Evolutionary conservation across 2,797 vertebrate species (phyloP).

Genomic region (Chrosomus eos): DNA sequence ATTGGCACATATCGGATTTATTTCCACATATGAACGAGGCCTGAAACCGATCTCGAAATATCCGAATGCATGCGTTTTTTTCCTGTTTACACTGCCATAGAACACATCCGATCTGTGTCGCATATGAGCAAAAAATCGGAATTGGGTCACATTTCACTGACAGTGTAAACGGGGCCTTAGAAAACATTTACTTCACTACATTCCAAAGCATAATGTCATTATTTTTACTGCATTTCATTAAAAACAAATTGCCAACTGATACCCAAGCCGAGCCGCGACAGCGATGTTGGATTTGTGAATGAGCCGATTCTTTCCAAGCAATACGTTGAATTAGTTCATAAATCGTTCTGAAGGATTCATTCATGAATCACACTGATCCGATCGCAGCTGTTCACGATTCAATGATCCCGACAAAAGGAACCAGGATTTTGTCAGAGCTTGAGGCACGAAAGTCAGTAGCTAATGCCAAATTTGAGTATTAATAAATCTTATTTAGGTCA

Average conservation of each 20-base stretch:
- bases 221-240: not conserved
- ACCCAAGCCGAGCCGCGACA: not conserved
- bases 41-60: too few relatives aligned
- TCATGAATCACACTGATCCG: not conserved
- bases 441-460: not conserved
- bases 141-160: too few relatives aligned
- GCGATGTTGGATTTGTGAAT: not conserved
- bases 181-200: not conserved
- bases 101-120: too few relatives aligned
- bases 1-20: too few relatives aligned
- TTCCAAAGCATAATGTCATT: not conserved
- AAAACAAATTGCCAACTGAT: not conserved
- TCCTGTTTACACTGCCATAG: too few relatives aligned
- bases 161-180: too few relatives aligned
- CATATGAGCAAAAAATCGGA: too few relatives aligned
- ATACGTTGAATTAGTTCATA: not conserved
- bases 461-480: not conserved
- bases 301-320: not conserved
- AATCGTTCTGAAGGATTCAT: not conserved
- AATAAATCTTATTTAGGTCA: not conserved
- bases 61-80: too few relatives aligned
- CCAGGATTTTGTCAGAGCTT: not conserved
- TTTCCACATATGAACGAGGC: too few relatives aligned
- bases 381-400: not conserved
- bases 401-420: not conserved